Evolutionary conservation across 64 coral and sea anemone species (phyloP).

Genomic region (Montipora capricornis): DNA sequence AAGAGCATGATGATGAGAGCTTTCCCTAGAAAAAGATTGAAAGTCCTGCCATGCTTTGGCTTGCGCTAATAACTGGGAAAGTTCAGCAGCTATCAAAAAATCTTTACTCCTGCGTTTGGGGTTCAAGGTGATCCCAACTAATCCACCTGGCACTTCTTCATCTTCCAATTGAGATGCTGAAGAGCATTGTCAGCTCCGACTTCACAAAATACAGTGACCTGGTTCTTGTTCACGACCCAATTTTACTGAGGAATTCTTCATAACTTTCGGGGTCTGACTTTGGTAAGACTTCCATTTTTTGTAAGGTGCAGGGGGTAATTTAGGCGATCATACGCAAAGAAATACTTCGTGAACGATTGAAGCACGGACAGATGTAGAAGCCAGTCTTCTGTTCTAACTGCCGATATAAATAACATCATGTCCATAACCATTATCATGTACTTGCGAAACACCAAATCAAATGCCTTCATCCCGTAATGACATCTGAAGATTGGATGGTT

Average conservation of each 20-base stretch:
- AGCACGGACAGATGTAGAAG: background rate
- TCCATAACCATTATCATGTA: background rate
- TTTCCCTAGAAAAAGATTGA: background rate
- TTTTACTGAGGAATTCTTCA: background rate
- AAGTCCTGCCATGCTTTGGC: constrained; percentile 22
- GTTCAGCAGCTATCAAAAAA: constrained; percentile 33
- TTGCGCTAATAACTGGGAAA: constrained; percentile 6
- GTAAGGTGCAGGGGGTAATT: background rate
- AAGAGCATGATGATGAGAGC: background rate
- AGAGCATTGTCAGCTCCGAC: background rate
- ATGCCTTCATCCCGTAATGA: background rate
- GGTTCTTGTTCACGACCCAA: constrained; percentile 13
- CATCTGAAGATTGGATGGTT: background rate
- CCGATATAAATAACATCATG: constrained; percentile 4
- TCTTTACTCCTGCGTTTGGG: background rate
- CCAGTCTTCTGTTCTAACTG: constrained; percentile 1
- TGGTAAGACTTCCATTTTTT: background rate
- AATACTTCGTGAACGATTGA: background rate
- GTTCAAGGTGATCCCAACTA: constrained; percentile 27
- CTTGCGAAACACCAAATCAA: background rate
- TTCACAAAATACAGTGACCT: background rate
- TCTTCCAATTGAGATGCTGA: constrained; percentile 46
- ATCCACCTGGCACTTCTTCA: constrained; percentile 33
- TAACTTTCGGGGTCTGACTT: background rate
- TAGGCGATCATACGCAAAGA: background rate